These are phyloP conservation scores for Fratercula arctica DNA, from an alignment of 2,797 vertebrate species.

Conservation along the genomic window DNA sequence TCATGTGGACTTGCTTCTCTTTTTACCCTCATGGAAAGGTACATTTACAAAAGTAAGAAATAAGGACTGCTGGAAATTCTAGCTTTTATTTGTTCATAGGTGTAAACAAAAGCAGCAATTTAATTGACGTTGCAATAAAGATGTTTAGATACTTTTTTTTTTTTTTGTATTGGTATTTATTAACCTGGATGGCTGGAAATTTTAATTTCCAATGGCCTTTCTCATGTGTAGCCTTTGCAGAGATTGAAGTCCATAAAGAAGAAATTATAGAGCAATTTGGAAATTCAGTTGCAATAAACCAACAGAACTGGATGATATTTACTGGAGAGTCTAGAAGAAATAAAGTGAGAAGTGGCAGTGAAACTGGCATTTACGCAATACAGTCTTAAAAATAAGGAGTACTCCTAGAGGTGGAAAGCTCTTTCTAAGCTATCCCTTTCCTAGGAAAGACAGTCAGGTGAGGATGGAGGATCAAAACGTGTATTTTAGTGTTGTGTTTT, in stretches of 20 bases:
- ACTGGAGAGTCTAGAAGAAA: not conserved
- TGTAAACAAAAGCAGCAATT: not conserved
- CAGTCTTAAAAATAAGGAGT: not conserved
- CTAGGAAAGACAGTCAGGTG: not conserved
- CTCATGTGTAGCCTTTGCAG: not conserved
- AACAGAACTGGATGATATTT: constrained; percentile 3
- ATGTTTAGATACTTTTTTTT: not conserved
- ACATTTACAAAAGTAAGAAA: not conserved
- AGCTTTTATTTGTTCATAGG: not conserved
- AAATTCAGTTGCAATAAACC: not conserved
- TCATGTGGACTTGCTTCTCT: not conserved
- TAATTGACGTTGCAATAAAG: not conserved
- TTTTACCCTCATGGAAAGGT: not conserved
- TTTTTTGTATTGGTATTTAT: not conserved
- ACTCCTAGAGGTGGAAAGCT: not conserved
- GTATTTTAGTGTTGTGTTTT: not conserved
- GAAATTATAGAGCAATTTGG: constrained; percentile 2
- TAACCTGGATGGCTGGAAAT: not conserved
- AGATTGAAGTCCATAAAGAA: not conserved
- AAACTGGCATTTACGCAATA: not conserved
- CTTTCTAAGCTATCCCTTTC: not conserved
- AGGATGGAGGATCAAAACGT: not conserved
- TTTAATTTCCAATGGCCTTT: not conserved
- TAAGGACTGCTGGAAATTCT: not conserved
- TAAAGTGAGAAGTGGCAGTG: not conserved